phyloP scores from a whole-genome alignment of 2,113 vertebrate species.

The Psilopogon haemacephalus region DNA sequence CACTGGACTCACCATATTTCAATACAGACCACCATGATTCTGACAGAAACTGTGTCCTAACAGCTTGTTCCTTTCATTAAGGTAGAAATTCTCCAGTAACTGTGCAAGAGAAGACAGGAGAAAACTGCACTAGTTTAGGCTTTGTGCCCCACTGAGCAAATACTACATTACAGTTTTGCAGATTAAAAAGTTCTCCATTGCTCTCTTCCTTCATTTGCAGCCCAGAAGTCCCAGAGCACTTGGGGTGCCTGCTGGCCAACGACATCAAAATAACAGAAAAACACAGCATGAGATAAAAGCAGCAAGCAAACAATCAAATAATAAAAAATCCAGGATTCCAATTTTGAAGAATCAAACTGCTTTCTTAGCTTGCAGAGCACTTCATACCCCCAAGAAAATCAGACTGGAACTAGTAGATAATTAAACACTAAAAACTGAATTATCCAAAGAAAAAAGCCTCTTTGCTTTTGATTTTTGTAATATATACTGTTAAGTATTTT shows the following conservation, averaged over 20 bases:
- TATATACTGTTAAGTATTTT: neutral
- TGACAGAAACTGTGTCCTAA: neutral
- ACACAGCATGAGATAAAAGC: neutral
- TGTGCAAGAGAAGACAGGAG: neutral
- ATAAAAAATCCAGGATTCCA: neutral
- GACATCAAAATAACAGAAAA: neutral
- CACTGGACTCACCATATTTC: neutral
- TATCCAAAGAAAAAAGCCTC: neutral
- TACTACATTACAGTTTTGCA: neutral
- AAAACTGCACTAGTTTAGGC: neutral
- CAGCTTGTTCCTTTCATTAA: neutral
- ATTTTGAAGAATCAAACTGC: neutral
- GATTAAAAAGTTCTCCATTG: neutral
- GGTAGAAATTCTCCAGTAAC: neutral
- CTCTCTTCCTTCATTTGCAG: neutral
- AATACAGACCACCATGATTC: neutral
- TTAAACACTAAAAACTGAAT: neutral
- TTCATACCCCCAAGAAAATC: slow-evolving; percentile 5
- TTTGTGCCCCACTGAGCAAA: neutral
- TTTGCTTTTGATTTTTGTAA: neutral
- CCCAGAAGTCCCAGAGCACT: neutral
- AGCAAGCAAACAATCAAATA: neutral
- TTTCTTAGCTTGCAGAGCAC: neutral
- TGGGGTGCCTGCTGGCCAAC: neutral
- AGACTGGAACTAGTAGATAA: neutral